phyloP scores from a whole-genome alignment of 2,797 vertebrate genomes.

The Varecia variegata region DNA sequence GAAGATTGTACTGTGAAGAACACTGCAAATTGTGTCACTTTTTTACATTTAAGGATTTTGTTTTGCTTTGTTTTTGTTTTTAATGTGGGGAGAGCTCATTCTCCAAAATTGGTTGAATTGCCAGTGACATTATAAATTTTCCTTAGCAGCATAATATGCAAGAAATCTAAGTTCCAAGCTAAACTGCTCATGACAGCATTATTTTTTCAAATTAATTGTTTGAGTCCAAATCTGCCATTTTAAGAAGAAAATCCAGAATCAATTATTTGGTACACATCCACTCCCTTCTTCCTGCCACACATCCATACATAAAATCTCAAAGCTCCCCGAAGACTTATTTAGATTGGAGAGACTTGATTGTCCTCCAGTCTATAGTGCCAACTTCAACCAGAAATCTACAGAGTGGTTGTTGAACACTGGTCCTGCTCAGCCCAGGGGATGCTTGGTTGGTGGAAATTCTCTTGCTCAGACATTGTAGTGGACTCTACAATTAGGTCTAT shows the following conservation, averaged over 20 bases:
- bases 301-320: background rate
- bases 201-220: constrained; percentile 3
- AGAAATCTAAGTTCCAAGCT: constrained; percentile 1
- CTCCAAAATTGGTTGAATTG: background rate
- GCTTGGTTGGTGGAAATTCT: background rate
- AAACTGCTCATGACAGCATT: background rate
- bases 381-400: background rate
- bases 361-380: background rate
- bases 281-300: background rate
- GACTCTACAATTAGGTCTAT: background rate
- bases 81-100: background rate
- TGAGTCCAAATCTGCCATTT: background rate
- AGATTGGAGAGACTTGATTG: background rate
- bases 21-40: background rate
- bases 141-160: background rate
- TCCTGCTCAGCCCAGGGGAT: background rate
- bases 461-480: background rate
- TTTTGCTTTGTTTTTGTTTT: background rate
- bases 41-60: background rate
- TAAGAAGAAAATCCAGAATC: constrained; percentile 16
- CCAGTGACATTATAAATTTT: background rate
- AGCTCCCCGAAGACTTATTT: background rate
- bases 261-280: background rate
- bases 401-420: background rate
- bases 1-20: background rate